These are phyloP conservation scores for Andrena cerasifolii DNA, from an alignment of 1,140 invertebrate genomes.

Conservation along the genomic window DNA sequence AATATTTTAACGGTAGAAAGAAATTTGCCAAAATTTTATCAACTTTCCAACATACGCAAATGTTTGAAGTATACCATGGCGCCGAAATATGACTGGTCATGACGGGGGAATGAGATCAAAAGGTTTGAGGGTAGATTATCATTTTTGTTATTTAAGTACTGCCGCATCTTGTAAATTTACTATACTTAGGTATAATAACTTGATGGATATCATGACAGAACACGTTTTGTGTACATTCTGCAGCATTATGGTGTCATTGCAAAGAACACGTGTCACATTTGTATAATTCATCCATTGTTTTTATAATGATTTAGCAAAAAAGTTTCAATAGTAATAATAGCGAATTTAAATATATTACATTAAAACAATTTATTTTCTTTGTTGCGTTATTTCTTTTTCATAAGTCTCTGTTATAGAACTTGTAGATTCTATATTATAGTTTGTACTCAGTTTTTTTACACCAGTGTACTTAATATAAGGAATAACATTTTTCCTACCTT, in stretches of 20 bases:
- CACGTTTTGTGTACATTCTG: neutral
- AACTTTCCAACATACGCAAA: slow-evolving; percentile 70
- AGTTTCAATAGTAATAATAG: slow-evolving; percentile 22
- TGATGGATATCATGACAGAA: neutral
- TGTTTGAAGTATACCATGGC: slow-evolving; percentile 74
- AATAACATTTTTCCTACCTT: neutral
- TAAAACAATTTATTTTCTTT: slow-evolving; percentile 17
- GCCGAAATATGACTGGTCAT: slow-evolving; percentile 69
- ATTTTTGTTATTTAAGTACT: slow-evolving; percentile 51
- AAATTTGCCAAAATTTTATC: slow-evolving; percentile 41
- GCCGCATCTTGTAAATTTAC: slow-evolving; percentile 12
- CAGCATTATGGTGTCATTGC: neutral
- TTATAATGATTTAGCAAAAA: slow-evolving; percentile 48
- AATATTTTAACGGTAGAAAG: slow-evolving; percentile 27
- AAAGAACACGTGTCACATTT: slow-evolving; percentile 47
- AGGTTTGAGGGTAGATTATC: slow-evolving; percentile 71
- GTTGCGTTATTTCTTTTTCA: neutral
- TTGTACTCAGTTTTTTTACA: neutral
- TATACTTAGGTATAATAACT: neutral
- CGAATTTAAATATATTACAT: slow-evolving; percentile 5
- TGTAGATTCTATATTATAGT: neutral
- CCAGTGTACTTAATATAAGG: neutral
- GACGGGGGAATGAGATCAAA: slow-evolving; percentile 57
- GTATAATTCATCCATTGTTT: slow-evolving; percentile 56
- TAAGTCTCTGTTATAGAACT: neutral